Conservation (phyloP, 2,888 invertebrate species). For the Muschampia plurimacula region DNA sequence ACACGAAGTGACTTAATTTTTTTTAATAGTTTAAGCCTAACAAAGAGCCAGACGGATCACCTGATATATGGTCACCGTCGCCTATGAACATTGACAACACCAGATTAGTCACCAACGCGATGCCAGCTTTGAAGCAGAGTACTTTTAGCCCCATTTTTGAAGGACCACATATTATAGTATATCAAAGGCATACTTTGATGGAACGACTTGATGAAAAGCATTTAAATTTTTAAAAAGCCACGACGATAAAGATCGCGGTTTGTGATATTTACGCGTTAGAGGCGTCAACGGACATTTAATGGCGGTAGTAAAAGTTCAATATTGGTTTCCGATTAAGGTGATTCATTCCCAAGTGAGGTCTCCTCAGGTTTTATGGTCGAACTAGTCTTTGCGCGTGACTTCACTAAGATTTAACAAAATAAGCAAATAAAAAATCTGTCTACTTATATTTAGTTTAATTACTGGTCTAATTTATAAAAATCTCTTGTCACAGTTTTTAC, state of each 20-base stretch:
- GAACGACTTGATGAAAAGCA: slow-evolving; percentile 1
- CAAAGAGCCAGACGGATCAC: too few relatives aligned
- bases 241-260: slow-evolving; percentile 31
- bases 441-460: too few relatives aligned
- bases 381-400: slow-evolving; percentile 11
- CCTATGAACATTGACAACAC: too few relatives aligned
- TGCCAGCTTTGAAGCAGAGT: neutral
- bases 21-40: too few relatives aligned
- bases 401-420: neutral
- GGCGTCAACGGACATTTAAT: slow-evolving; percentile 41
- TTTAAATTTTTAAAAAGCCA: slow-evolving; percentile 16
- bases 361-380: slow-evolving; percentile 53
- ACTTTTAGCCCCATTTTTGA: neutral
- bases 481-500: too few relatives aligned
- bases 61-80: too few relatives aligned
- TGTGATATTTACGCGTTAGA: slow-evolving; percentile 41
- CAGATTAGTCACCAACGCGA: too few relatives aligned
- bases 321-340: slow-evolving; percentile 39
- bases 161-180: neutral
- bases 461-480: too few relatives aligned
- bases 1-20: too few relatives aligned
- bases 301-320: slow-evolving; percentile 41
- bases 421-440: neutral
- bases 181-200: too few relatives aligned
- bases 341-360: slow-evolving; percentile 44